Conservation (phyloP, 2,113 vertebrate species). For the Ptilonorhynchus violaceus region DNA sequence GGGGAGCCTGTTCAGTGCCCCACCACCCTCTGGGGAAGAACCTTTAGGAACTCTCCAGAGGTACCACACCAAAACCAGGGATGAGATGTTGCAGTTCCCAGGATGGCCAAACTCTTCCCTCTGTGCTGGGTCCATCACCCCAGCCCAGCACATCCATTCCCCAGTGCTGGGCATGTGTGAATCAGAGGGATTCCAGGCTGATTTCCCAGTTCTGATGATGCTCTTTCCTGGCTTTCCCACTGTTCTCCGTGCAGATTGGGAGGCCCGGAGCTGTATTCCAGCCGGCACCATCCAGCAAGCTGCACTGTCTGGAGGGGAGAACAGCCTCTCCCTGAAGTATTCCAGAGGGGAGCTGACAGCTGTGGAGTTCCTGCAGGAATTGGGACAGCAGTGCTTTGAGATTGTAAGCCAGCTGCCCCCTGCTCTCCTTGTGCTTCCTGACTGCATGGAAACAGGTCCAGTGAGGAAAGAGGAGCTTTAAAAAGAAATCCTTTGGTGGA, state of each 20-base stretch:
- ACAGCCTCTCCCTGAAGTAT: conserved; percentile 70
- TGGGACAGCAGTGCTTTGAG: conserved; percentile 72
- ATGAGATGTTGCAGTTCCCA: neutral
- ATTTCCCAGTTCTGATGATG: neutral
- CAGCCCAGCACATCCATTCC: neutral
- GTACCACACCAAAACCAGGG: neutral
- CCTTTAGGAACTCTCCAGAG: neutral
- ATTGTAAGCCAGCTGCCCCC: conserved; percentile 65
- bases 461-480: neutral
- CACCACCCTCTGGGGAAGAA: neutral
- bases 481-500: neutral
- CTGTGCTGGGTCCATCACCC: too few relatives aligned
- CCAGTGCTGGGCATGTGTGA: neutral
- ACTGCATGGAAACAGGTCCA: neutral
- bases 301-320: conserved; percentile 48
- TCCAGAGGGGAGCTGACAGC: conserved; percentile 74
- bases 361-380: conserved; percentile 70
- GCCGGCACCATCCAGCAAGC: conserved; percentile 70
- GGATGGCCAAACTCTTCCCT: neutral
- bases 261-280: conserved; percentile 68
- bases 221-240: neutral
- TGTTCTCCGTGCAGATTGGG: conserved; percentile 73
- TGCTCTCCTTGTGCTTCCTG: neutral
- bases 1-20: neutral
- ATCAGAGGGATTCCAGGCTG: neutral